Evolutionary conservation across 2,113 vertebrate species (phyloP), one percentile per base, ranked within the genome.

Genomic region (Dipodomys spectabilis): DNA sequence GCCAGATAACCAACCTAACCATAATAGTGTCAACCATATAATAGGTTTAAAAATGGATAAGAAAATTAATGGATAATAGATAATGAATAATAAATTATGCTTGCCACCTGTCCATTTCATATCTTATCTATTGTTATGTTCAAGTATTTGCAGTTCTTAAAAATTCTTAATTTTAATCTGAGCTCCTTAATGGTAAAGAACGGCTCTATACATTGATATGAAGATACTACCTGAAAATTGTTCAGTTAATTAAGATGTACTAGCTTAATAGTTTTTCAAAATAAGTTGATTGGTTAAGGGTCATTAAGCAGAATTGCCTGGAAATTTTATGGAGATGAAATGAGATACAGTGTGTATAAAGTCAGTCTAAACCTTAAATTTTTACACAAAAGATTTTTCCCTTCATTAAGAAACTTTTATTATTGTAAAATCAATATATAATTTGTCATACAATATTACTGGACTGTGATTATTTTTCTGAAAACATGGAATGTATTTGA

Each of bases 281-380:
- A n/a, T 86, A 72, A 88, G 22, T 75, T 83, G 35, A 79, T 75
- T 68, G 10, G 7, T 57, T 67, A 71, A 39, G 27, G 9, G 12
- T 35, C 13, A 44, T 68, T 78, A 27, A 86, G 19, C 16, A 94
- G 79, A n/a, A 91, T 60, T 81, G 2, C 27, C 19, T 86, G 18
- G 30, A 89, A 82, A 89, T 86, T 12, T 94, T 89, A 53, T 10
- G 22, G 64, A 44, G 32, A 83, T 88, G 64, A 79, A 88, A 85
- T 91, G 49, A 91, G 45, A 44, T 62, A 49, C 19, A 86, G 49
- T n/a, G 2, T 73, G 3, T 57, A 15, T 86, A 32, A 88, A 91
- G 13, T 22, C 44, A 86, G 20, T 85, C 79, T 85, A 0, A 49
- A 67, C 72, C 68, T 3, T 85, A 85, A 95, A 93, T 22, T 53